phyloP scores from a whole-genome alignment of 92 coral and sea anemone genomes.

The Epizoanthus rinbou region DNA sequence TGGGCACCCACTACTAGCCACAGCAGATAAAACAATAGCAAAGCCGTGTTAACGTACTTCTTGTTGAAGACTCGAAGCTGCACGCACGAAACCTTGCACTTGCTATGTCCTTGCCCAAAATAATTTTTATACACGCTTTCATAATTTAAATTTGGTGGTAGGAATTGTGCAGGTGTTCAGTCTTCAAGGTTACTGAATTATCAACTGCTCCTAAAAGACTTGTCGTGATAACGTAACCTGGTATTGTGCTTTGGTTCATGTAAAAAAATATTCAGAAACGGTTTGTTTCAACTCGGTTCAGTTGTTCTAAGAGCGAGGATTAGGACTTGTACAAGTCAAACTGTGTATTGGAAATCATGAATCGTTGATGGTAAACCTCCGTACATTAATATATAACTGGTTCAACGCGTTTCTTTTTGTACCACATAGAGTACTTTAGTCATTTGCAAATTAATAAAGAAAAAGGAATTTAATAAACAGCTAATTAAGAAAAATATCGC shows the following conservation, averaged over 20 bases:
- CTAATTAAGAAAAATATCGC: constrained; percentile 25
- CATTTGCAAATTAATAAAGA: neutral
- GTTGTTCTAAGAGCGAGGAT: neutral
- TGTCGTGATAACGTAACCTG: neutral
- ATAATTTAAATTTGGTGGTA: no score
- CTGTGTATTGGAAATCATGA: neutral
- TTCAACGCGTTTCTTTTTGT: constrained; percentile 7
- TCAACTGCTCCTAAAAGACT: neutral
- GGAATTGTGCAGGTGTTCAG: neutral
- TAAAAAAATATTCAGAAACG: neutral
- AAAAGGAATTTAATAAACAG: constrained; percentile 7
- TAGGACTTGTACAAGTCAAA: neutral
- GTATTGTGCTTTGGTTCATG: neutral
- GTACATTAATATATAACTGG: constrained; percentile 1
- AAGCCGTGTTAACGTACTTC: neutral
- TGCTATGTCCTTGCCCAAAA: no score
- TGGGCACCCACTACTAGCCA: neutral
- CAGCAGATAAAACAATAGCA: neutral
- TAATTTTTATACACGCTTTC: no score
- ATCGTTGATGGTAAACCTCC: constrained; percentile 6
- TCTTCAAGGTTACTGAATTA: neutral
- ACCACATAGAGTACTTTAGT: constrained; percentile 2
- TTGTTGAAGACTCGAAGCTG: no score
- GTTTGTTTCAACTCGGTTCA: neutral
- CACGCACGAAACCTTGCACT: no score